Percentiles rank a stretch among this genome's conserved stretches.
These are phyloP conservation scores for Drosophila mulleri DNA, from an alignment of 2,888 invertebrate genomes.

Conservation along the genomic window DNA sequence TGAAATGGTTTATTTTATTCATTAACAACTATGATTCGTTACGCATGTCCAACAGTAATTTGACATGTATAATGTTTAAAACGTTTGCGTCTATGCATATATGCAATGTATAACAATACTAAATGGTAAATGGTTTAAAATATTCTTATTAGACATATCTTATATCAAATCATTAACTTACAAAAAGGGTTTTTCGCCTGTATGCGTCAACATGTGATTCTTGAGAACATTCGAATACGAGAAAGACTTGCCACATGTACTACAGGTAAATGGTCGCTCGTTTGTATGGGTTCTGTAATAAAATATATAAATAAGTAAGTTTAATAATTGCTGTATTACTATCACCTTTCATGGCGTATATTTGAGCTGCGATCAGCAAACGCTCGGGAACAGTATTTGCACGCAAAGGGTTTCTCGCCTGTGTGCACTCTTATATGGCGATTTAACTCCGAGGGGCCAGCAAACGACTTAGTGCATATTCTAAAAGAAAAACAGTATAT, in stretches of 20 bases:
- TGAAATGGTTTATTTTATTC: constrained; percentile 29
- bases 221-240: constrained; percentile 85
- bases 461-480: constrained; percentile 83
- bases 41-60: not conserved
- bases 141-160: not conserved
- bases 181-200: constrained; percentile 83
- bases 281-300: constrained; percentile 83
- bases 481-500: constrained; percentile 40
- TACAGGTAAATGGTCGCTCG: constrained; percentile 83
- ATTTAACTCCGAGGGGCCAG: constrained; percentile 83
- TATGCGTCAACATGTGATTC: constrained; percentile 84
- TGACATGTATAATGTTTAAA: not conserved
- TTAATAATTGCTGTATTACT: not conserved
- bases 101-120: not conserved
- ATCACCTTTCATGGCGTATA: constrained; percentile 84
- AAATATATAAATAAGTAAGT: not conserved
- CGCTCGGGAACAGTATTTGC: constrained; percentile 83
- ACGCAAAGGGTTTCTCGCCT: constrained; percentile 84
- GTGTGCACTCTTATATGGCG: constrained; percentile 85
- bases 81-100: not conserved
- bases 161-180: constrained; percentile 40
- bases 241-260: constrained; percentile 84
- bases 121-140: not conserved
- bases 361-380: constrained; percentile 85
- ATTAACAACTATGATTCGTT: constrained; percentile 2